phyloP scores from a whole-genome alignment of 2,113 vertebrate genomes.

The Aegotheles bennettii region DNA sequence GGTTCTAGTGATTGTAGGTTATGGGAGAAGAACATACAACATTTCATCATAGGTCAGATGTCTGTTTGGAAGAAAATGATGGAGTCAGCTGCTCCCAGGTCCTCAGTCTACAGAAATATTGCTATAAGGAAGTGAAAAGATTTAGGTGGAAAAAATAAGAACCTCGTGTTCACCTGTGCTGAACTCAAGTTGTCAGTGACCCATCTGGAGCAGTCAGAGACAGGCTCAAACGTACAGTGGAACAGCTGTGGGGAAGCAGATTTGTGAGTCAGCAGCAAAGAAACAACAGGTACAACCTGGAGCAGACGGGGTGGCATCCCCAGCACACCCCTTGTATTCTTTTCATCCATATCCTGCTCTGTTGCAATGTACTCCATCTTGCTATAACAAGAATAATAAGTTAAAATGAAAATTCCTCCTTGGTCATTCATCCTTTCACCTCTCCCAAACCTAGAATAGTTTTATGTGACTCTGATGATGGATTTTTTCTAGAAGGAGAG shows the following conservation, averaged over 20 bases:
- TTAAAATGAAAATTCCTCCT: background rate
- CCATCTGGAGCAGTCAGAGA: background rate
- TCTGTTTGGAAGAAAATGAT: background rate
- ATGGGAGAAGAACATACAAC: background rate
- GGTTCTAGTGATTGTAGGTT: background rate
- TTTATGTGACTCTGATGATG: background rate
- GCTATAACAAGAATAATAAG: background rate
- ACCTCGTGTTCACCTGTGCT: background rate
- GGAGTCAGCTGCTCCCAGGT: background rate
- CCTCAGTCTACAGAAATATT: background rate
- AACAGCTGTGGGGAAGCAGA: background rate
- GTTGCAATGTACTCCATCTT: background rate
- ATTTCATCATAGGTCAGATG: background rate
- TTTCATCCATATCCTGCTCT: background rate
- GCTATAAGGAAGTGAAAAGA: background rate
- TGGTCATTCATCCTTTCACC: background rate
- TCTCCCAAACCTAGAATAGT: background rate
- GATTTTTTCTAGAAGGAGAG: background rate
- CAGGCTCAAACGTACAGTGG: background rate
- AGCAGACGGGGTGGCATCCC: background rate
- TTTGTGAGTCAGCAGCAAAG: background rate
- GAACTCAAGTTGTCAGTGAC: background rate
- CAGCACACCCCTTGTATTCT: background rate
- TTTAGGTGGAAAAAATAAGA: background rate
- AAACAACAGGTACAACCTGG: background rate